Conservation (phyloP, 1,140 invertebrate species). For the Epicauta chinensis region DNA sequence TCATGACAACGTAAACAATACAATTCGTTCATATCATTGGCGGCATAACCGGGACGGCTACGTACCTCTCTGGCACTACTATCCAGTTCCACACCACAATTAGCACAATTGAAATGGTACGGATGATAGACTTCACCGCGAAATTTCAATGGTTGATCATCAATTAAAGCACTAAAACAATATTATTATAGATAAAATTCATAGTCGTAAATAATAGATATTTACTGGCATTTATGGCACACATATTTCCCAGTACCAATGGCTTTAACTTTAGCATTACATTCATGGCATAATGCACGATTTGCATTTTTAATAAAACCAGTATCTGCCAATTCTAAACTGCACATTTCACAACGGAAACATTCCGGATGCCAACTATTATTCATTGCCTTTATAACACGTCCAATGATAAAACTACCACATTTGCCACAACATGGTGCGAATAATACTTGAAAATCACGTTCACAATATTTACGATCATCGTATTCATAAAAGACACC, state of each 20-base stretch:
- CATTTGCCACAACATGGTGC: constrained; percentile 98
- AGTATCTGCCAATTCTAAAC: constrained; percentile 85
- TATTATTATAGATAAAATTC: constrained; percentile 17
- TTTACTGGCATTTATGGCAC: constrained; percentile 97
- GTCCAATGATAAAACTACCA: constrained; percentile 92
- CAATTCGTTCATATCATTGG: constrained; percentile 92
- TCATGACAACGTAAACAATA: constrained; percentile 98
- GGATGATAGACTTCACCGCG: constrained; percentile 97
- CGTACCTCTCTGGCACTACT: constrained; percentile 92
- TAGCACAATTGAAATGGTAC: constrained; percentile 97
- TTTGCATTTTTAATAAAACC: constrained; percentile 95
- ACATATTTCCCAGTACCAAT: constrained; percentile 94
- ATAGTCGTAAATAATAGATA: constrained; percentile 3
- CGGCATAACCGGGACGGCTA: constrained; percentile 79
- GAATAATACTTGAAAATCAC: constrained; percentile 98
- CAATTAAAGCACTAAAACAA: constrained; percentile 78
- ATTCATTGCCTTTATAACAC: constrained; percentile 99
- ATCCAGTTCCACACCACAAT: constrained; percentile 80
- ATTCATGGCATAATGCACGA: constrained; percentile 92
- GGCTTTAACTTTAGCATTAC: constrained; percentile 93
- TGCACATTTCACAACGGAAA: constrained; percentile 93
- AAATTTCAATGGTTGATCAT: constrained; percentile 93
- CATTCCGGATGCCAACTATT: constrained; percentile 97
- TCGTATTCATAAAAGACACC: constrained; percentile 99
- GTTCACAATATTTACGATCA: constrained; percentile 97